phyloP scores from a whole-genome alignment of 2,797 vertebrate species.

The Pseudotriccus pelzelni region DNA sequence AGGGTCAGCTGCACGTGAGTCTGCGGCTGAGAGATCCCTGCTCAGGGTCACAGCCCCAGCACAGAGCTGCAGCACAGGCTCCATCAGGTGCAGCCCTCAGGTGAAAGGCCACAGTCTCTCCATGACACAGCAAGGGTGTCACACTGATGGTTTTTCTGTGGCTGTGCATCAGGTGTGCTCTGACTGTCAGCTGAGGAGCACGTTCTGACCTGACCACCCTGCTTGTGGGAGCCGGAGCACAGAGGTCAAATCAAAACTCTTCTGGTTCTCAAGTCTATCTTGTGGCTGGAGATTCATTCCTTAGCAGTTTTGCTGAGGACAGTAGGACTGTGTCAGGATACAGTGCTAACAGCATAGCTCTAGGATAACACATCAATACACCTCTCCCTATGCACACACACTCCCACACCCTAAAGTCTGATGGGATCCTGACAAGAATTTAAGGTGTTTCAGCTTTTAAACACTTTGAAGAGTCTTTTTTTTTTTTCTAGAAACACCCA shows the following conservation, averaged over 20 bases:
- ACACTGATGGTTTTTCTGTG: not conserved
- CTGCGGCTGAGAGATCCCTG: not conserved
- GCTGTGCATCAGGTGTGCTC: not conserved
- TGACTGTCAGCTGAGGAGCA: not conserved
- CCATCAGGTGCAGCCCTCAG: not conserved
- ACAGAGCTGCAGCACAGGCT: not conserved
- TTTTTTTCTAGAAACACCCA: not conserved
- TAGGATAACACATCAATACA: not conserved
- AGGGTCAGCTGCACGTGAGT: fast-evolving
- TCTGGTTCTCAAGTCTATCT: not conserved
- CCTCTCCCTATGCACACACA: not conserved
- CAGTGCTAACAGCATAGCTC: not conserved
- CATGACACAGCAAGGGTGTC: not conserved
- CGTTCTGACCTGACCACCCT: not conserved
- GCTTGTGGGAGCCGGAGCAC: not conserved
- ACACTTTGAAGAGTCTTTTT: not conserved
- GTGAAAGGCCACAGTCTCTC: not conserved
- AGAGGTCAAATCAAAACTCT: not conserved
- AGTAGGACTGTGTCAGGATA: not conserved
- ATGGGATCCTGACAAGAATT: not conserved
- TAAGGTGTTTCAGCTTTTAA: not conserved
- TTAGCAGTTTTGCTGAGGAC: not conserved
- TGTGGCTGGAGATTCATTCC: not conserved
- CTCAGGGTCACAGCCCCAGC: not conserved
- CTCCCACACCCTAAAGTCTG: not conserved